Percentiles rank a stretch among this genome's conserved stretches.
These are phyloP conservation scores for Momotus momota DNA, from an alignment of 2,797 vertebrate species.

Conservation along the genomic window DNA sequence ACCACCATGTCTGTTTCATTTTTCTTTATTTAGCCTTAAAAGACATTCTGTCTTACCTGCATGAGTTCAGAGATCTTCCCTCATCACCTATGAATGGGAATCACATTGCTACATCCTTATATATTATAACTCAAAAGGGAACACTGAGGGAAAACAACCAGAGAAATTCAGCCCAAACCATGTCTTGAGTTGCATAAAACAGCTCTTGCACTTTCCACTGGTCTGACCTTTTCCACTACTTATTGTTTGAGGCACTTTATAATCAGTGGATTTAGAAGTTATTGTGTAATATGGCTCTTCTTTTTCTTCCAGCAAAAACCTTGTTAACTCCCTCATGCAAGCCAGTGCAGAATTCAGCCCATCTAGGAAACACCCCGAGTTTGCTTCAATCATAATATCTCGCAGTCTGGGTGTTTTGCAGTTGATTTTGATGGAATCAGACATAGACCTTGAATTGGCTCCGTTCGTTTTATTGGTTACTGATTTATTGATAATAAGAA, in stretches of 20 bases:
- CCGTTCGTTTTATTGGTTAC: background rate
- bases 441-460: background rate
- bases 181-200: background rate
- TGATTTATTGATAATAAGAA: background rate
- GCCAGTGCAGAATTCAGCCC: background rate
- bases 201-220: background rate
- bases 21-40: slow-evolving; percentile 34
- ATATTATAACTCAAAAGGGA: background rate
- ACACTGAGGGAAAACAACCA: background rate
- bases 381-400: background rate
- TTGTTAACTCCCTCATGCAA: background rate
- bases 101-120: background rate
- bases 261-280: background rate
- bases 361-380: background rate
- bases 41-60: background rate
- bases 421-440: background rate
- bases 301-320: background rate
- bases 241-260: background rate
- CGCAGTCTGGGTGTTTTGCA: background rate
- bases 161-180: background rate
- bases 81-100: background rate
- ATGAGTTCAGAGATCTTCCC: background rate
- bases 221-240: background rate
- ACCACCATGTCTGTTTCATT: slow-evolving; percentile 13
- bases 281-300: background rate